Evolutionary conservation across 2,888 invertebrate genomes (phyloP), one percentile per base, ranked within the genome.

Genomic region (Sericinus montela): DNA sequence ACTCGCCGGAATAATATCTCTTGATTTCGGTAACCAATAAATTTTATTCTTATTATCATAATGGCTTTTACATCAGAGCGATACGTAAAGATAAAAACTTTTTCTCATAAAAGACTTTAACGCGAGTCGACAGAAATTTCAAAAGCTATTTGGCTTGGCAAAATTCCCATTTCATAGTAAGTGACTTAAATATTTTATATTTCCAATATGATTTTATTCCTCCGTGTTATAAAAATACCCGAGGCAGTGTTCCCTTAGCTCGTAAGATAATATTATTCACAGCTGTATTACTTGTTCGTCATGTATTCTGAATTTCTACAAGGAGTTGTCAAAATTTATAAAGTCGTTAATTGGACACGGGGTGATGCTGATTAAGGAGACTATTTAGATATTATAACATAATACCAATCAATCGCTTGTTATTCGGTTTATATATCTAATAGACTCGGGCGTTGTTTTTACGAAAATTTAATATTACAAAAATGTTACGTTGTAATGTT

Each of bases 171-270:
- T 48, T 43, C 42, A 32, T 42, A 48, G 38, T 19, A 32, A 37
- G 43, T 38, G 48, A 48, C 48, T 42, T 48, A 43, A 48, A 48
- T 48, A 48, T 48, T 48, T 48, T 43, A 48, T 43, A 42, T 48
- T 42, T 48, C 48, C 48, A 37, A 48, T 42, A 43, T 48, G 38
- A 28, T 48, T 43, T 43, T 37, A 42, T 48, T 37, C 38, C 19
- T 30, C 30, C 4, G 15, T 38, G 23, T 30, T 48, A 48, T 43
- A 43, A 48, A 43, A 47, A 35, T n/a, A 19, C 29, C 32, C 15
- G 15, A 32, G 15, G 25, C 42, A 36, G 23, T 37, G 37, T 48
- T 38, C 43, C 25, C 30, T 38, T 25, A 15, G 48, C 42, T 38
- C 48, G 48, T 43, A 43, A 48, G 48, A 38, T 48, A 43, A 43